Percentiles rank a stretch among this genome's conserved stretches.
Conservation (phyloP, 1,140 invertebrate genomes). For the Acromyrmex charruanus region DNA sequence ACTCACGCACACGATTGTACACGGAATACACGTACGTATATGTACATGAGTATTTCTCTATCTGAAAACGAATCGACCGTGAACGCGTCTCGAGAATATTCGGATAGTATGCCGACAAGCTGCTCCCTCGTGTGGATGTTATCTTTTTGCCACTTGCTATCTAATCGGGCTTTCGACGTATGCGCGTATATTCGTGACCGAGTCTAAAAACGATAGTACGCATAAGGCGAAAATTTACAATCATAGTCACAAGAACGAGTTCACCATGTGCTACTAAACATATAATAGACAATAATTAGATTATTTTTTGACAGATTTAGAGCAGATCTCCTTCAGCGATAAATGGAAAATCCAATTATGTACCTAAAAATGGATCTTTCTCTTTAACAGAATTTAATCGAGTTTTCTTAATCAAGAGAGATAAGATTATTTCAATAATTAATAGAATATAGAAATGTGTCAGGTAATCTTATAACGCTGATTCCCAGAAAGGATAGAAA, state of each 20-base stretch:
- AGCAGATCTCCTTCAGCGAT: neutral
- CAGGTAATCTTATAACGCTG: neutral
- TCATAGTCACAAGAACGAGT: neutral
- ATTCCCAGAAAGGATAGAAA: neutral
- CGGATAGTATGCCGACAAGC: constrained; percentile 45
- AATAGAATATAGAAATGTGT: neutral
- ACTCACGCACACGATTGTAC: constrained; percentile 36
- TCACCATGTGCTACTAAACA: constrained; percentile 3
- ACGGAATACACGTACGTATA: neutral
- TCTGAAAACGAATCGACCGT: constrained; percentile 69
- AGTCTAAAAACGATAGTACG: constrained; percentile 23
- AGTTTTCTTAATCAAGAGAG: neutral
- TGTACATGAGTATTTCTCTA: constrained; percentile 8
- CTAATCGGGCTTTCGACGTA: constrained; percentile 50
- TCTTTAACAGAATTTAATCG: neutral
- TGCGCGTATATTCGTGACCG: constrained; percentile 21
- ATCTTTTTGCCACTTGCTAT: constrained; percentile 58
- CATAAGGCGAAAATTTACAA: constrained; percentile 40
- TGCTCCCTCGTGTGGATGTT: constrained; percentile 30
- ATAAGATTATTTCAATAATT: neutral
- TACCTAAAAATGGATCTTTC: neutral
- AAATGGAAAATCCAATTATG: neutral
- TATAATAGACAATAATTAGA: neutral
- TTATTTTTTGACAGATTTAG: neutral
- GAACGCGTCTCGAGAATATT: constrained; percentile 67